phyloP scores from a whole-genome alignment of 2,888 invertebrate genomes.

The Pristionchus maxplancki region DNA sequence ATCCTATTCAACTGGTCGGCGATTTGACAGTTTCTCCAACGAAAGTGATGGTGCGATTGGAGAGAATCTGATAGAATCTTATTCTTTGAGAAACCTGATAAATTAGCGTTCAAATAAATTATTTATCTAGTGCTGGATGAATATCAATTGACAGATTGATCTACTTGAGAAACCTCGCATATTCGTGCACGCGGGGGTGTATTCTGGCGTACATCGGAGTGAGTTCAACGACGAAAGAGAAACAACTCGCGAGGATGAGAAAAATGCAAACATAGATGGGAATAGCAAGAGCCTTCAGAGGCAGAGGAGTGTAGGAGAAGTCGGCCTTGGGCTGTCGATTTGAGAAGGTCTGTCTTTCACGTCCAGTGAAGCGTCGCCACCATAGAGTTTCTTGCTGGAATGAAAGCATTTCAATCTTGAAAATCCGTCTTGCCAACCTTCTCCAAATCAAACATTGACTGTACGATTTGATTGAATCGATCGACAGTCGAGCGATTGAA shows the following conservation, averaged over 20 bases:
- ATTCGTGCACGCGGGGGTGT: background rate
- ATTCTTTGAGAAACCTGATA: too few relatives aligned
- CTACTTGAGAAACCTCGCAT: background rate
- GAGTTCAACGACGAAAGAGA: background rate
- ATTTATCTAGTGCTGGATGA: too few relatives aligned
- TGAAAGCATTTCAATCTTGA: background rate
- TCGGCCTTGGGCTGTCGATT: background rate
- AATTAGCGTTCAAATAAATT: too few relatives aligned
- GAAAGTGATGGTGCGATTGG: slow-evolving; percentile 37
- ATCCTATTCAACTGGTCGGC: slow-evolving; percentile 19
- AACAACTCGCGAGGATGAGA: background rate
- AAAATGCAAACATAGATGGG: background rate
- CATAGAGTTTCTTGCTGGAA: slow-evolving; percentile 8
- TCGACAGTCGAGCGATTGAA: background rate
- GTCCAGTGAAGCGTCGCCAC: slow-evolving; percentile 25
- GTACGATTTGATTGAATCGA: background rate
- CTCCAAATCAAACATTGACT: background rate
- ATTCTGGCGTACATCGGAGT: background rate
- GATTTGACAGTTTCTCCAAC: slow-evolving; percentile 17
- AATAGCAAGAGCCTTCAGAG: background rate
- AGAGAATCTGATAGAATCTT: background rate
- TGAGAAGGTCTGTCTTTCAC: background rate
- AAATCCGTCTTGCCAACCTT: background rate
- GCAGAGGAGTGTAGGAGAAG: background rate
- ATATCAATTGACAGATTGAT: background rate